Percentiles rank a stretch among this genome's conserved stretches.
Conservation (phyloP, 1,140 invertebrate genomes). For the Pteromalus puparum region DNA sequence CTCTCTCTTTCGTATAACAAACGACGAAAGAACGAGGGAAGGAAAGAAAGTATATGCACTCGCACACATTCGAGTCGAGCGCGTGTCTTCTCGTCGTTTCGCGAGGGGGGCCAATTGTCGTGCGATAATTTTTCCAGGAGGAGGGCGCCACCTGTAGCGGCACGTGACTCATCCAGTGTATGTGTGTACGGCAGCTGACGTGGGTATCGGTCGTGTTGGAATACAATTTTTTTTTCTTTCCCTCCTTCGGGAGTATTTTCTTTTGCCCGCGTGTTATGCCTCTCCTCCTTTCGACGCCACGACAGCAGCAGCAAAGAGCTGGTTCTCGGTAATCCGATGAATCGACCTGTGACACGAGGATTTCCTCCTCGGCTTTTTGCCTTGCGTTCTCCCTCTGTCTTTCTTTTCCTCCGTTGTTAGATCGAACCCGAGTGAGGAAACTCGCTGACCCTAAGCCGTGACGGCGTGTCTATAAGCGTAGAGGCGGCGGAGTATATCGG, state of each 20-base stretch:
- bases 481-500: neutral
- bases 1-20: neutral
- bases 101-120: neutral
- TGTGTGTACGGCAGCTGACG: neutral
- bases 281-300: neutral
- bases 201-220: neutral
- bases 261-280: neutral
- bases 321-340: constrained; percentile 7
- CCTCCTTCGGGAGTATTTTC: neutral
- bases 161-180: constrained; percentile 17
- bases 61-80: neutral
- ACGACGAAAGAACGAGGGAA: neutral
- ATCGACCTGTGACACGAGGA: constrained; percentile 9
- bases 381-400: neutral
- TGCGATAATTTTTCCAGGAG: constrained; percentile 31
- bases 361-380: neutral
- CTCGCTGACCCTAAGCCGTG: neutral
- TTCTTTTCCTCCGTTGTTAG: neutral
- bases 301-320: neutral
- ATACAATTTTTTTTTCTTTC: constrained; percentile 6
- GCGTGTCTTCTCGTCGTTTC: constrained; percentile 1
- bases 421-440: neutral
- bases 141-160: constrained; percentile 13
- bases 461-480: too few species aligned
- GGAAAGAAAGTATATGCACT: neutral